phyloP scores from a whole-genome alignment of 2,113 vertebrate genomes.

The Triplophysa tibetana region DNA sequence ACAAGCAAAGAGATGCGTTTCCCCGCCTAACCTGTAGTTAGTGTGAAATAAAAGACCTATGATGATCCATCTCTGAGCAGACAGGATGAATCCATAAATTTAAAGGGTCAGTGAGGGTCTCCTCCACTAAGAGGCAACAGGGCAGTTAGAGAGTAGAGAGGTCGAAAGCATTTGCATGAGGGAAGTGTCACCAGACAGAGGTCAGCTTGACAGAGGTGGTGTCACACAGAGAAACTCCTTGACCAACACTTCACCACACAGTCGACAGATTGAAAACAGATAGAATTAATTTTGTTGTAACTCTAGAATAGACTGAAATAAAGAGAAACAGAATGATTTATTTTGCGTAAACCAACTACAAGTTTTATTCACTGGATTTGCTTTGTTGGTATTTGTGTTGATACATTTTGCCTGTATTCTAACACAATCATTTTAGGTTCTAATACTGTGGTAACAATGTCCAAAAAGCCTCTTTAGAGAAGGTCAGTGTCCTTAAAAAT shows the following conservation, averaged over 20 bases:
- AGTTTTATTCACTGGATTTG: neutral
- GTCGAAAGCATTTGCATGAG: conserved; percentile 30
- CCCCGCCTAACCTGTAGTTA: neutral
- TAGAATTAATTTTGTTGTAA: conserved; percentile 35
- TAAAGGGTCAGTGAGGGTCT: conserved; percentile 13
- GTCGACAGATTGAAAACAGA: conserved; percentile 41
- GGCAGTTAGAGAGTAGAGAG: conserved; percentile 7
- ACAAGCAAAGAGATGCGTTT: neutral
- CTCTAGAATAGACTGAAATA: conserved; percentile 16
- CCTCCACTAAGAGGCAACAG: neutral
- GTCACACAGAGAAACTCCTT: conserved; percentile 22
- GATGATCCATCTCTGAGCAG: conserved; percentile 1
- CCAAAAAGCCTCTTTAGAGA: neutral
- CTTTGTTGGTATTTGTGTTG: conserved; percentile 15
- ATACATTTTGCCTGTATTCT: neutral
- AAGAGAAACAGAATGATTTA: neutral
- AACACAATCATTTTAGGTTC: neutral
- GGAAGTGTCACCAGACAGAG: conserved; percentile 34
- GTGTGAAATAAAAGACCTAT: neutral
- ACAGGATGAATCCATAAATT: conserved; percentile 25
- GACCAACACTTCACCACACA: conserved; percentile 23
- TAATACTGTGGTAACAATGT: neutral
- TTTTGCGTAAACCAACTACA: neutral
- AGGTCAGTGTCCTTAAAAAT: too few relatives aligned
- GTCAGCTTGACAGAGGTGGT: conserved; percentile 10